Evolutionary conservation across 2,888 invertebrate species (phyloP).

Genomic region (Drosophila nr. medialis): DNA sequence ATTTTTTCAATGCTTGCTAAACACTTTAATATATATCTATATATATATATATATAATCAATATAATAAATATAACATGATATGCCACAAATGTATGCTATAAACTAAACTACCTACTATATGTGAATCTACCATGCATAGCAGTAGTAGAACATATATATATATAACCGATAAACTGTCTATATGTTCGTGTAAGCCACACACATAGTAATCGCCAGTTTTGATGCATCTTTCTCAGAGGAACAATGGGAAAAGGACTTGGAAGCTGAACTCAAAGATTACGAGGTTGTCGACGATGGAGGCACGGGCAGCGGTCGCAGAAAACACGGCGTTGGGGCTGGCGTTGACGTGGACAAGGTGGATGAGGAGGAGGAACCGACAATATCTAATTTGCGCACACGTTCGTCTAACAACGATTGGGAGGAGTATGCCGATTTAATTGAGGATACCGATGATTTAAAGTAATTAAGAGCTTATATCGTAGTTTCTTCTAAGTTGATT

Average conservation of each 20-base stretch:
- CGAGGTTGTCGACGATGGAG: constrained; percentile 91
- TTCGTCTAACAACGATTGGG: constrained; percentile 84
- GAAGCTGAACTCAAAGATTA: constrained; percentile 98
- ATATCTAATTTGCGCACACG: constrained; percentile 84
- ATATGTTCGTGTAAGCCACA: constrained; percentile 59
- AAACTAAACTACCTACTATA: constrained; percentile 34
- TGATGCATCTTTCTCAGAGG: constrained; percentile 86
- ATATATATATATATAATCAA: constrained; percentile 1
- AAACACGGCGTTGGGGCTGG: constrained; percentile 26
- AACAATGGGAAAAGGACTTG: constrained; percentile 98
- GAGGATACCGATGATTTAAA: constrained; percentile 85
- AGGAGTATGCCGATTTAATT: constrained; percentile 85
- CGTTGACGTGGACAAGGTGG: constrained; percentile 56
- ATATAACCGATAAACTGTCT: constrained; percentile 23
- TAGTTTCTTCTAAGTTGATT: constrained; percentile 85
- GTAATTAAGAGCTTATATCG: constrained; percentile 85
- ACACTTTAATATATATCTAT: constrained; percentile 43
- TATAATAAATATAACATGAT: constrained; percentile 34
- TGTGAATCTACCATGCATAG: constrained; percentile 29
- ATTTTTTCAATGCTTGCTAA: constrained; percentile 63
- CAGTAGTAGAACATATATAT: background rate
- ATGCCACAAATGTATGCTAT: constrained; percentile 45
- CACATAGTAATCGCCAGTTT: constrained; percentile 58
- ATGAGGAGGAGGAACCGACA: constrained; percentile 81
- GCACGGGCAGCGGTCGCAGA: constrained; percentile 52